These are phyloP conservation scores for Melipona beecheii DNA, from an alignment of 2,888 invertebrate genomes.

Conservation along the genomic window DNA sequence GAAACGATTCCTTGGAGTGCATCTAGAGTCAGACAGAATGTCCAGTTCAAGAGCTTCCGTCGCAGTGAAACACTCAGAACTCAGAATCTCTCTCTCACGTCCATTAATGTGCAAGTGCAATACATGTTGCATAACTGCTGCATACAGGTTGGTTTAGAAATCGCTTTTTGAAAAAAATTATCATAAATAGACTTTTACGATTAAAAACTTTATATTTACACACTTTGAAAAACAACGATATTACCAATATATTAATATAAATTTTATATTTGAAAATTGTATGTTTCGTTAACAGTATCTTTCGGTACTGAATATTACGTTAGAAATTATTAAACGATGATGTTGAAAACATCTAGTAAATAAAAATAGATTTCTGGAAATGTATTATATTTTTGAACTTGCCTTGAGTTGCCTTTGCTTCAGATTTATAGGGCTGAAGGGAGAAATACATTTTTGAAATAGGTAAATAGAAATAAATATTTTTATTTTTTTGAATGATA, in stretches of 20 bases:
- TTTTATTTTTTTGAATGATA: too few species aligned
- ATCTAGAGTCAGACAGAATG: background rate
- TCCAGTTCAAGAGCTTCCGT: background rate
- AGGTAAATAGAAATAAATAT: too few species aligned
- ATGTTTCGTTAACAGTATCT: background rate
- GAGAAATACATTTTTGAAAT: too few species aligned
- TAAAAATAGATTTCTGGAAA: too few species aligned
- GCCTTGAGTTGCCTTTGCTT: too few species aligned
- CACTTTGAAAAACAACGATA: background rate
- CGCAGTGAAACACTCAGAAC: too few species aligned
- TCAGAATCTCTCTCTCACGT: background rate
- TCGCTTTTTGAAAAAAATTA: background rate
- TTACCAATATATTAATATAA: background rate
- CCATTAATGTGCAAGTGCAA: slow-evolving; percentile 2
- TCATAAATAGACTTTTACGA: background rate
- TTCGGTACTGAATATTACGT: too few species aligned
- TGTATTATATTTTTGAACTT: too few species aligned
- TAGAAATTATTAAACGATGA: too few species aligned
- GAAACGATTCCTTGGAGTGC: too few species aligned
- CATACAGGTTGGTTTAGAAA: background rate
- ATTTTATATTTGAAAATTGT: background rate
- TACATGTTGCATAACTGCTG: slow-evolving; percentile 9
- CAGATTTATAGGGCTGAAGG: too few species aligned
- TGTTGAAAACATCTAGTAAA: too few species aligned
- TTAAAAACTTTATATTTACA: background rate